phyloP scores from a whole-genome alignment of 2,888 invertebrate species.

The Drosophila koepferae region DNA sequence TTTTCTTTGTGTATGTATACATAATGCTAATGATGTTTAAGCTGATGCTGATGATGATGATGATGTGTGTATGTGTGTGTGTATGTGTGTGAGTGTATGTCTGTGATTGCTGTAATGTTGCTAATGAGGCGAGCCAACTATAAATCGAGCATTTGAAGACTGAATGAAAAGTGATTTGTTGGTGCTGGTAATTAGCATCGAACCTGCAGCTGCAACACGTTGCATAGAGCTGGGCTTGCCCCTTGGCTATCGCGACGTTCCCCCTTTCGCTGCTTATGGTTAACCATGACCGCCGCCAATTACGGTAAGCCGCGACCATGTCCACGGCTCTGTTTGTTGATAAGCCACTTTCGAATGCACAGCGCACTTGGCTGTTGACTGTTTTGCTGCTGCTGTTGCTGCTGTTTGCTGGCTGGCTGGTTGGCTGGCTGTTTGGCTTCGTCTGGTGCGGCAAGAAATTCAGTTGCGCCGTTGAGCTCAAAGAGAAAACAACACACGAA shows the following conservation, averaged over 20 bases:
- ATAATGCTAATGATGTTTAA: conserved; percentile 21
- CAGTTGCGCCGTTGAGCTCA: conserved; percentile 76
- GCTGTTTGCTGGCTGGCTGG: conserved; percentile 40
- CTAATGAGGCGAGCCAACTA: conserved; percentile 65
- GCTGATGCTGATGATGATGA: conserved; percentile 21
- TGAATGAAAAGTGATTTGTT: conserved; percentile 47
- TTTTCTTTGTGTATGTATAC: conserved; percentile 46
- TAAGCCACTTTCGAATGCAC: conserved; percentile 65
- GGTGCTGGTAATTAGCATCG: conserved; percentile 70
- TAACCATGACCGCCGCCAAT: conserved; percentile 65
- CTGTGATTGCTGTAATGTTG: conserved; percentile 42
- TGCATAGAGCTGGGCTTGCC: conserved; percentile 32
- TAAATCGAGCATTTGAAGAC: conserved; percentile 62
- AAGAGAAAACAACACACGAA: conserved; percentile 73
- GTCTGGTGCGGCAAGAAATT: conserved; percentile 62
- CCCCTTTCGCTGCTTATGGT: conserved; percentile 22
- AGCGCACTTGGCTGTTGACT: conserved; percentile 49
- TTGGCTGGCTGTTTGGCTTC: conserved; percentile 49
- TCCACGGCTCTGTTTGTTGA: conserved; percentile 64
- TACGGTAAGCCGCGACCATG: conserved; percentile 69
- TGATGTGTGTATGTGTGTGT: neutral
- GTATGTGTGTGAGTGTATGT: conserved; percentile 13
- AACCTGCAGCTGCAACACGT: conserved; percentile 58
- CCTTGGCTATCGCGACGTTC: conserved; percentile 14
- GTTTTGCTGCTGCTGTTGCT: conserved; percentile 33